phyloP scores from a whole-genome alignment of 1,140 invertebrate species.

The Onthophagus taurus region DNA sequence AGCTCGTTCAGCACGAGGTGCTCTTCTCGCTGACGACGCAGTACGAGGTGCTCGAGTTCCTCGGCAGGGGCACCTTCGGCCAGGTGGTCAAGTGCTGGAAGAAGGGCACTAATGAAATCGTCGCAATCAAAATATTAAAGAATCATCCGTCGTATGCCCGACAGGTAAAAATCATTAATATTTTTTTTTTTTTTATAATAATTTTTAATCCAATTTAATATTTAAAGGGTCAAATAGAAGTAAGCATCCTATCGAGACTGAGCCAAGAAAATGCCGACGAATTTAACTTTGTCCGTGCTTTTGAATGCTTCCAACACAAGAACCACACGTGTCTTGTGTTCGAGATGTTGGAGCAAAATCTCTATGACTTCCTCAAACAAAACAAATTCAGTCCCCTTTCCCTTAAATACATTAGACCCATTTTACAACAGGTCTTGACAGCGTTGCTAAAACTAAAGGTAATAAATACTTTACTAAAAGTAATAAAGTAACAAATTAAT shows the following conservation, averaged over 20 bases:
- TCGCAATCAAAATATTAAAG: constrained; percentile 99
- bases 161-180: constrained; percentile 45
- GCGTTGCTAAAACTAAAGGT: constrained; percentile 96
- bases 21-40: constrained; percentile 87
- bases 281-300: constrained; percentile 98
- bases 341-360: constrained; percentile 99
- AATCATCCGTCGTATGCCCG: constrained; percentile 99
- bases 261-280: constrained; percentile 99
- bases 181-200: constrained; percentile 1
- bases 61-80: constrained; percentile 97
- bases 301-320: constrained; percentile 99
- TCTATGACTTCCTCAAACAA: constrained; percentile 99
- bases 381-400: constrained; percentile 98
- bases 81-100: constrained; percentile 99
- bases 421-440: constrained; percentile 96
- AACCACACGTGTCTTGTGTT: constrained; percentile 99
- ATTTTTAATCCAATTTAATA: neutral
- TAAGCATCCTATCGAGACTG: constrained; percentile 91
- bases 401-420: constrained; percentile 96
- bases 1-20: constrained; percentile 96
- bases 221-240: constrained; percentile 88
- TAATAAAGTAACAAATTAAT: neutral
- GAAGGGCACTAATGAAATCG: constrained; percentile 99
- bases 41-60: constrained; percentile 97
- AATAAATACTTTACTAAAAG: constrained; percentile 10